Evolutionary conservation across 1,140 invertebrate species (phyloP), one percentile per base, ranked within the genome.

Genomic region (Brachionus calyciflorus): DNA sequence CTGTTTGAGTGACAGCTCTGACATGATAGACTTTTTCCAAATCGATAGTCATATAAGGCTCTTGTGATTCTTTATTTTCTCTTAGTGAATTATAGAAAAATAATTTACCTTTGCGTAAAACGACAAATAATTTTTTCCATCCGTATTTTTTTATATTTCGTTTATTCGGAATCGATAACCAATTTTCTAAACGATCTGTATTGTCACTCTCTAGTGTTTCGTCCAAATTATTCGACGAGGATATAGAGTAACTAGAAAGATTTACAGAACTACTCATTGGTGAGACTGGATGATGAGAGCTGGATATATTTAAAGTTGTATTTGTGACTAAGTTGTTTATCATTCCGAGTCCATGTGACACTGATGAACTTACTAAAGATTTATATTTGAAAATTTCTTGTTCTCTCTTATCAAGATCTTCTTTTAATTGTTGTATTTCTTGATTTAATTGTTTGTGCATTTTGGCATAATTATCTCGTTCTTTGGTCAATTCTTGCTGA

Each of bases 1-100:
- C 96, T 81, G 94, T 94, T 87, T 98, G 95, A 70, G 95, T 98
- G 63, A 98, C 96, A 77, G 93, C 92, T 80, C 96, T 90, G 77
- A 98, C 96, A 87, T 98, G 96, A 87, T 97, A 98, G 81, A 99
- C 91, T 90, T 98, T 98, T 92, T 91, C 94, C 80, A 98, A 89
- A 88, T 98, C 95, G 79, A 98, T 87, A 81, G 97, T 94, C 81
- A 97, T 89, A 65, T 92, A 90, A 14, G 95, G 94, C 88, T 95
- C 93, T 10, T 93, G 91, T 81, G 96, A 96, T 85, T 92, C 90
- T 84, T 96, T 96, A 82, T 96, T 93, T 80, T 88, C 91, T 85
- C 33, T 41, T 12, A 97, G 94, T 24, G 90, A 91, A 86, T 96
- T 95, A 82, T 97, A 98, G 87, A 98, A 98, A 53, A 98, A 93